Conservation (phyloP, 92 coral and sea anemone genomes). For the Phenganax stokvisi region DNA sequence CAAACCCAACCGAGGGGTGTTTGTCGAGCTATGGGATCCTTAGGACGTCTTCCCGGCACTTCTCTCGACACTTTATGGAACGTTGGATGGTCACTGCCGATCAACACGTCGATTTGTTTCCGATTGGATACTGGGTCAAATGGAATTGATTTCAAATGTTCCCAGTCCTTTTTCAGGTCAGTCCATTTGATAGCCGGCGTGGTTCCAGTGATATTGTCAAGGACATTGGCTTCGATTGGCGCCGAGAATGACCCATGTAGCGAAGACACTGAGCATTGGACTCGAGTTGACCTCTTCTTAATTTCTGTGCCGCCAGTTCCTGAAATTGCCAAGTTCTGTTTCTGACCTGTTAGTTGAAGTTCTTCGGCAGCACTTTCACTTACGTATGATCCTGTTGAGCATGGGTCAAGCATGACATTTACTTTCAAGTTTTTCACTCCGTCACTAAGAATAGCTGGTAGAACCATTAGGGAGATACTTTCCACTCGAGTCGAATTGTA, state of each 20-base stretch:
- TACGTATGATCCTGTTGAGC: constrained; percentile 49
- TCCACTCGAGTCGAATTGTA: background rate
- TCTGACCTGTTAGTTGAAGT: constrained; percentile 31
- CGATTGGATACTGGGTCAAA: constrained; percentile 44
- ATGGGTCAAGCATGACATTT: constrained; percentile 29
- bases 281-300: constrained; percentile 35
- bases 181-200: constrained; percentile 45
- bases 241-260: constrained; percentile 30
- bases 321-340: no score
- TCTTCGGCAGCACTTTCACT: constrained; percentile 46
- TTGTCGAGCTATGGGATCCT: constrained; percentile 49
- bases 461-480: background rate
- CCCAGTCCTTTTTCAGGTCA: constrained; percentile 47
- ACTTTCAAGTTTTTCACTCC: background rate
- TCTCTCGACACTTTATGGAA: constrained; percentile 50
- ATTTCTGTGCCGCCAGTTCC: constrained; percentile 37
- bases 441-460: background rate
- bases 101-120: constrained; percentile 41
- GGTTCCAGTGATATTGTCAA: constrained; percentile 49
- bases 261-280: constrained; percentile 28
- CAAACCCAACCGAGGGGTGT: constrained; percentile 48
- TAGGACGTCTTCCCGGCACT: constrained; percentile 38
- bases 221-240: constrained; percentile 37
- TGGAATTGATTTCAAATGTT: constrained; percentile 45
- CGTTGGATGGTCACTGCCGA: constrained; percentile 53